phyloP scores from a whole-genome alignment of 2,797 vertebrate genomes.

The Bryconaethiops microstoma region DNA sequence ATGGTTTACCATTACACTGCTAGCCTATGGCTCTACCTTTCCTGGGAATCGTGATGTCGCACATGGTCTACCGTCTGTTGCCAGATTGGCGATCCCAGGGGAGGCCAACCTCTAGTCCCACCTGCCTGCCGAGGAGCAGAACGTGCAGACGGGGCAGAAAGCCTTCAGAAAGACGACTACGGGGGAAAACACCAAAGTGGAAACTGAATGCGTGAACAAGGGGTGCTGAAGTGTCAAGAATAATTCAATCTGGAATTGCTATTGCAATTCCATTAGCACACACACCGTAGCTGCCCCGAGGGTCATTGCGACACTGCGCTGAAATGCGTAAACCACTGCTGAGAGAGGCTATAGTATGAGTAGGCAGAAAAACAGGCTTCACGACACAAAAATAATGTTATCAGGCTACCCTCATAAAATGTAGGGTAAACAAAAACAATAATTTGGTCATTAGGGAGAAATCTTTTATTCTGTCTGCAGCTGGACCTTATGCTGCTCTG shows the following conservation, averaged over 20 bases:
- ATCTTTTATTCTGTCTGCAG: slow-evolving; percentile 23
- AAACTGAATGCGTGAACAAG: slow-evolving; percentile 38
- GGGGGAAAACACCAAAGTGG: background rate
- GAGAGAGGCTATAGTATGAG: background rate
- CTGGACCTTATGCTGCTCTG: slow-evolving; percentile 36
- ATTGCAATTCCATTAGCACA: slow-evolving; percentile 48
- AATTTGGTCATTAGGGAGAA: background rate
- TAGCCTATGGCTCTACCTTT: background rate
- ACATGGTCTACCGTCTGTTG: slow-evolving; percentile 23
- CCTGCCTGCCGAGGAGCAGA: background rate
- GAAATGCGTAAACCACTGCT: background rate
- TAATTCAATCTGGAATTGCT: slow-evolving; percentile 57
- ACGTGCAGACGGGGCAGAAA: background rate
- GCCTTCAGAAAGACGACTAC: background rate
- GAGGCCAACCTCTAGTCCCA: slow-evolving; percentile 22
- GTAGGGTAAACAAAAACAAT: background rate
- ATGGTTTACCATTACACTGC: background rate
- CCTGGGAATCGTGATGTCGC: slow-evolving; percentile 12
- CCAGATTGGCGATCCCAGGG: slow-evolving; percentile 28
- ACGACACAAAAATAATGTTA: background rate
- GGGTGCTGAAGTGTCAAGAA: slow-evolving; percentile 53
- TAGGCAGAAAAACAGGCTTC: background rate
- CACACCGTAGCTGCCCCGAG: slow-evolving; percentile 7
- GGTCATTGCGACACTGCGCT: background rate
- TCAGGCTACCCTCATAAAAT: background rate